These are phyloP conservation scores for Chloroclysta siterata DNA, from an alignment of 2,888 invertebrate genomes.

Conservation along the genomic window DNA sequence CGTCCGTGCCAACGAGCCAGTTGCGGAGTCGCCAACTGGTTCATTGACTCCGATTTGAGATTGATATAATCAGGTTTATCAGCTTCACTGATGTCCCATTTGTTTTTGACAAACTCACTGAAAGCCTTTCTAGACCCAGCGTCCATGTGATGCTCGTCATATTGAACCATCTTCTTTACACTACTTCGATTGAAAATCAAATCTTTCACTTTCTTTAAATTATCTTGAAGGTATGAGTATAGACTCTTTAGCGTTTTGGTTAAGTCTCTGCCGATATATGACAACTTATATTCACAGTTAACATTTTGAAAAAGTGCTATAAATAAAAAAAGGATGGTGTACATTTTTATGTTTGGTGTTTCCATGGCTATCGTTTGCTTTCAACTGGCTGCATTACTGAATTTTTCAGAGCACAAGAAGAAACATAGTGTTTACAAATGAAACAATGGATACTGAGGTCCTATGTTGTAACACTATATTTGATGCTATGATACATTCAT, in stretches of 20 bases:
- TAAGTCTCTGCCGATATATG: neutral
- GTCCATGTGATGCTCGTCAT: neutral
- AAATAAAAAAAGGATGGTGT: constrained; percentile 9
- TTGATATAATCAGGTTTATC: constrained; percentile 41
- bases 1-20: constrained; percentile 62
- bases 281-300: constrained; percentile 3
- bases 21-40: constrained; percentile 60
- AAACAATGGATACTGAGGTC: constrained; percentile 24
- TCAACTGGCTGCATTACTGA: constrained; percentile 10
- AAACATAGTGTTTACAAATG: constrained; percentile 19
- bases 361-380: neutral
- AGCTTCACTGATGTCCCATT: constrained; percentile 30
- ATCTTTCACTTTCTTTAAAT: neutral
- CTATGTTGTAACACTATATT: constrained; percentile 16
- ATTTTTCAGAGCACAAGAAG: neutral
- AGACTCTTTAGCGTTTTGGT: neutral
- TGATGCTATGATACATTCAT: constrained; percentile 5
- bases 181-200: neutral
- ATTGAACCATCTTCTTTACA: neutral
- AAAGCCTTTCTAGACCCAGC: constrained; percentile 9
- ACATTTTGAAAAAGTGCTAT: constrained; percentile 3
- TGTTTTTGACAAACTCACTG: constrained; percentile 12
- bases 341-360: constrained; percentile 19
- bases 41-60: constrained; percentile 51
- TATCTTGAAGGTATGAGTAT: neutral